Conservation (phyloP, 2,888 invertebrate genomes). For the Pharmacophagus antenor region DNA sequence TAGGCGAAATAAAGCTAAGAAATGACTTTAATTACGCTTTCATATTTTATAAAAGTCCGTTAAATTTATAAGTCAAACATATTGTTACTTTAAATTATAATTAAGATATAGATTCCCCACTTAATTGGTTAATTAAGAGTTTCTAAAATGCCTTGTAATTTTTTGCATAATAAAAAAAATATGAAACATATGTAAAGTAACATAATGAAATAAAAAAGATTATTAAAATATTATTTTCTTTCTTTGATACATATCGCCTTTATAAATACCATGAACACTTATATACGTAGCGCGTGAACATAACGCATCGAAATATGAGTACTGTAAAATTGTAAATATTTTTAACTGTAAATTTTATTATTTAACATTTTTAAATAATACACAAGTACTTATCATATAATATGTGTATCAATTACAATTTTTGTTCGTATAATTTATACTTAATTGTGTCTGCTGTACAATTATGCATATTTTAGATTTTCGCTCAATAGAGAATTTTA, state of each 20-base stretch:
- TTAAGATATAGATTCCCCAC: slow-evolving; percentile 29
- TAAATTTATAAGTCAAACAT: slow-evolving; percentile 9
- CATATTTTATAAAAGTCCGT: slow-evolving; percentile 8
- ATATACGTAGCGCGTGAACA: slow-evolving; percentile 41
- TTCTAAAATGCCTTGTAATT: slow-evolving; percentile 16
- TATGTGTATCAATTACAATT: neutral
- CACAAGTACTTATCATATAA: slow-evolving; percentile 54
- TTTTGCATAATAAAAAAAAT: neutral
- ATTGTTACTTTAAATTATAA: slow-evolving; percentile 5
- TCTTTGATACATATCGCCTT: slow-evolving; percentile 51
- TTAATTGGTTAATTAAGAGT: slow-evolving; percentile 16
- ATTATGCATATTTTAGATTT: too few relatives aligned
- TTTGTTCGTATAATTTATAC: neutral
- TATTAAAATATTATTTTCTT: slow-evolving; percentile 33
- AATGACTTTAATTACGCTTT: neutral
- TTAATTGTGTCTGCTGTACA: too few relatives aligned
- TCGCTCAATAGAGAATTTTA: too few relatives aligned
- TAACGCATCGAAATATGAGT: slow-evolving; percentile 47
- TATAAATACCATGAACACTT: slow-evolving; percentile 53
- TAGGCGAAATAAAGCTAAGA: neutral
- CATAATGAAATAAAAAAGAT: slow-evolving; percentile 28
- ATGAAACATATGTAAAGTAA: slow-evolving; percentile 30
- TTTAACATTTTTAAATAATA: slow-evolving; percentile 77
- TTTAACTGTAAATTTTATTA: slow-evolving; percentile 77
- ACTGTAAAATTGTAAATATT: slow-evolving; percentile 75